phyloP scores from a whole-genome alignment of 2,797 vertebrate species.

The Loriculus beryllinus region DNA sequence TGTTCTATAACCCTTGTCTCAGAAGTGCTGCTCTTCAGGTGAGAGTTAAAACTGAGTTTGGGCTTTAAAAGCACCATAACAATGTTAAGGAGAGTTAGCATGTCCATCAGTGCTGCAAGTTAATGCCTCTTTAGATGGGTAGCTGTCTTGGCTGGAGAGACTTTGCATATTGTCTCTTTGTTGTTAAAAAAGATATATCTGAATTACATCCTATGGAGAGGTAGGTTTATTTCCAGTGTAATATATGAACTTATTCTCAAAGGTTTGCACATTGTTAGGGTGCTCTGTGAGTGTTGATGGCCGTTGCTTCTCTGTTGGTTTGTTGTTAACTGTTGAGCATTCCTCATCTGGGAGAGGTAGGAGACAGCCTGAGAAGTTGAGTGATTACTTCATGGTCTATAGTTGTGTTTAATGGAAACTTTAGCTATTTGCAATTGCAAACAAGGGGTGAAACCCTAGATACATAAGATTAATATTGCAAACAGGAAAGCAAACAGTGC shows the following conservation, averaged over 20 bases:
- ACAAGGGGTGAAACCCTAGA: background rate
- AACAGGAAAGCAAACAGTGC: background rate
- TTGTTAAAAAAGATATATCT: background rate
- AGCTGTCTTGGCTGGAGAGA: background rate
- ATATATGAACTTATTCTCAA: background rate
- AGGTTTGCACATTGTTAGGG: background rate
- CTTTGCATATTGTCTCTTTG: background rate
- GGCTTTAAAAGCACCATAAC: background rate
- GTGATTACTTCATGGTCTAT: background rate
- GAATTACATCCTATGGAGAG: background rate
- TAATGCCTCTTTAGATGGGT: background rate
- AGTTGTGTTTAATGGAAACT: background rate
- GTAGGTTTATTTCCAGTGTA: background rate
- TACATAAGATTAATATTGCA: background rate
- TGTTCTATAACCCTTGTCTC: background rate
- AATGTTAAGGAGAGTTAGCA: background rate
- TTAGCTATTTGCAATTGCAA: conserved; percentile 19
- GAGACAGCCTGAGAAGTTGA: background rate
- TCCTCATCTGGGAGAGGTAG: background rate
- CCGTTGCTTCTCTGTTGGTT: background rate
- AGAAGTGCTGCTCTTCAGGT: background rate
- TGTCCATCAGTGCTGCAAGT: background rate
- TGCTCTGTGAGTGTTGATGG: background rate
- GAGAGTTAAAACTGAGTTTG: fast-evolving
- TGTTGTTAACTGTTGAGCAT: background rate